Evolutionary conservation across 2,113 vertebrate genomes (phyloP).

Genomic region (Rhadina sibilatrix): DNA sequence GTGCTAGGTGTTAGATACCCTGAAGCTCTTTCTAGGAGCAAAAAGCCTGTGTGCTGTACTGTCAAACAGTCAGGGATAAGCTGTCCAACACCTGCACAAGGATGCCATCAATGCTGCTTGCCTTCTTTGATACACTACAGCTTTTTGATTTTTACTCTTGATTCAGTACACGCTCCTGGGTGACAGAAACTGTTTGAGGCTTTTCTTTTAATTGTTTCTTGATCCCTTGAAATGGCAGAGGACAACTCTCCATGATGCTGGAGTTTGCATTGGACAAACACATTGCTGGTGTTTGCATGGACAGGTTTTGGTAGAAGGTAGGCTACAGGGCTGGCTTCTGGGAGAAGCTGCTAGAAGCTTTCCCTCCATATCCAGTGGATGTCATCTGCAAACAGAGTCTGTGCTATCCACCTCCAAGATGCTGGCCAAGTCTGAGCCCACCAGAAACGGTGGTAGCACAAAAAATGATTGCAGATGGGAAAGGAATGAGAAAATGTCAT

Average conservation of each 20-base stretch:
- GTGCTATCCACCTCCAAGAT: not conserved
- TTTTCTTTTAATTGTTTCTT: not conserved
- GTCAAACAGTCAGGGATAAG: not conserved
- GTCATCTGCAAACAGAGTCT: too few relatives aligned
- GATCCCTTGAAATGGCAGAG: not conserved
- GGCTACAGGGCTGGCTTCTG: not conserved
- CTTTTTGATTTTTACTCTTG: not conserved
- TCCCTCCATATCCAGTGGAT: not conserved
- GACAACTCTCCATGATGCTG: not conserved
- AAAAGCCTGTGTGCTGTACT: not conserved
- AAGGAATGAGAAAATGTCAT: not conserved
- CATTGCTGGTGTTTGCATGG: not conserved
- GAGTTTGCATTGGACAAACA: too few relatives aligned
- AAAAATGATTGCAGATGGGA: not conserved
- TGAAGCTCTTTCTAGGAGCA: not conserved
- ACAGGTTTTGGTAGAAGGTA: not conserved
- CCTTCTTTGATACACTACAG: not conserved
- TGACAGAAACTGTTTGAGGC: not conserved
- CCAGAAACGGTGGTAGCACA: not conserved
- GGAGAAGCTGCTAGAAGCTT: not conserved
- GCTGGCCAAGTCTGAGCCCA: not conserved
- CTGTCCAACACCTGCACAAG: not conserved
- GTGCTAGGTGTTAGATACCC: not conserved
- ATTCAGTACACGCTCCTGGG: not conserved
- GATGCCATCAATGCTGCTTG: rapidly evolving